These are phyloP conservation scores for Remorina albescens DNA, from an alignment of 2,797 vertebrate genomes.

Conservation along the genomic window DNA sequence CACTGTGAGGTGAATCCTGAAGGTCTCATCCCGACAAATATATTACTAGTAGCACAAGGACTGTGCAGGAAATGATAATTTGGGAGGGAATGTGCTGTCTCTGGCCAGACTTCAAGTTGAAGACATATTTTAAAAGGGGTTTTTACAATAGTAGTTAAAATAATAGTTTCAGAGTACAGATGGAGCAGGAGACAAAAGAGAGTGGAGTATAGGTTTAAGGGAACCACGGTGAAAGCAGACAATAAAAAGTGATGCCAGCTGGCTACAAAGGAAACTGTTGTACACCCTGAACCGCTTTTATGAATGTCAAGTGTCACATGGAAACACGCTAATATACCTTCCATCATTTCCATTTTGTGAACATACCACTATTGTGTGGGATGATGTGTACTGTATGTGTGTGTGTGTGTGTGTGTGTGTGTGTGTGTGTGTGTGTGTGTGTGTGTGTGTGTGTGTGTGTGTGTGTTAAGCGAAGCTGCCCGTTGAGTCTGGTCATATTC, in stretches of 20 bases:
- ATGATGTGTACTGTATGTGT: too few species aligned
- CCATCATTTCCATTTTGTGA: not conserved
- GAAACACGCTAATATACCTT: constrained; percentile 4
- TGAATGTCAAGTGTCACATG: constrained; percentile 23
- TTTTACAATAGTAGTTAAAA: constrained; percentile 29
- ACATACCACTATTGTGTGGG: not conserved
- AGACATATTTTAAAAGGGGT: constrained; percentile 22
- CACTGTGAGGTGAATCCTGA: not conserved
- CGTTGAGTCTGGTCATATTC: constrained; percentile 41
- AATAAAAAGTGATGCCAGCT: constrained; percentile 20
- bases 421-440: too few species aligned
- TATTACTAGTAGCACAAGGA: constrained; percentile 4
- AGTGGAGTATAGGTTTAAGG: constrained; percentile 16
- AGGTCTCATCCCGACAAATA: constrained; percentile 11
- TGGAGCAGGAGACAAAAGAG: not conserved
- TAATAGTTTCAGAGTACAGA: constrained; percentile 11
- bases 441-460: not conserved
- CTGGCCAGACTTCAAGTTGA: constrained; percentile 20
- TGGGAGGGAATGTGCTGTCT: not conserved
- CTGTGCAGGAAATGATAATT: constrained; percentile 1
- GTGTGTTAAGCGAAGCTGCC: constrained; percentile 36
- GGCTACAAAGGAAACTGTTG: constrained; percentile 2
- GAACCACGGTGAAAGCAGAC: not conserved
- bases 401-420: too few species aligned
- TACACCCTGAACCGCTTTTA: constrained; percentile 8